phyloP scores from a whole-genome alignment of 2,888 invertebrate genomes.

The Coelopa pilipes region DNA sequence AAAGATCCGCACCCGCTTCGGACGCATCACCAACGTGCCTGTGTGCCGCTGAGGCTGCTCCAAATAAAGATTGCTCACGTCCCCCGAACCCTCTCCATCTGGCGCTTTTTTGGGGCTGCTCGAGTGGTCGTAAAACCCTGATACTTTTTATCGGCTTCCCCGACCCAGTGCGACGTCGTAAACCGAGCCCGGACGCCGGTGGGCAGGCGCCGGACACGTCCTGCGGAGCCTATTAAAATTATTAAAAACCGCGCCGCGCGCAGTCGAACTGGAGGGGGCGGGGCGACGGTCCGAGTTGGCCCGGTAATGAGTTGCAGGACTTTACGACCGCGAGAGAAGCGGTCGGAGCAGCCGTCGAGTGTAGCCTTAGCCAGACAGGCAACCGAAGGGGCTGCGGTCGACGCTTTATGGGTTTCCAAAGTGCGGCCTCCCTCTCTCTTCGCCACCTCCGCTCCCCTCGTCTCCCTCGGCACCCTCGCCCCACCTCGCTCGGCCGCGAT shows the following conservation, averaged over 20 bases:
- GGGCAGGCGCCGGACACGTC: conserved; percentile 30
- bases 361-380: conserved; percentile 10
- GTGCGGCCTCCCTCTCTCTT: too few species aligned
- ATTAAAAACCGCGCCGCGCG: conserved; percentile 32
- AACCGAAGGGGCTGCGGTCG: conserved; percentile 4
- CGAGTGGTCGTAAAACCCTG: too few species aligned
- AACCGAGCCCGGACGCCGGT: background rate
- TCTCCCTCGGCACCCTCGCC: too few species aligned
- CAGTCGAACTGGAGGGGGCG: background rate
- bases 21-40: too few species aligned
- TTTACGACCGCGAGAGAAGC: background rate
- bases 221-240: conserved; percentile 38
- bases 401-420: conserved; percentile 13
- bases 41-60: too few species aligned
- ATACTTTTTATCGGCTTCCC: too few species aligned
- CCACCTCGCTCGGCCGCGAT: background rate
- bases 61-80: too few species aligned
- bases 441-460: too few species aligned
- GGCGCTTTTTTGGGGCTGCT: too few species aligned
- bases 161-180: too few species aligned
- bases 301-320: background rate
- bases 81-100: too few species aligned
- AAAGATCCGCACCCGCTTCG: too few species aligned
- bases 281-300: background rate
- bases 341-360: background rate